These are phyloP conservation scores for Tachyglossus aculeatus DNA, from an alignment of 2,797 vertebrate genomes.

Conservation along the genomic window DNA sequence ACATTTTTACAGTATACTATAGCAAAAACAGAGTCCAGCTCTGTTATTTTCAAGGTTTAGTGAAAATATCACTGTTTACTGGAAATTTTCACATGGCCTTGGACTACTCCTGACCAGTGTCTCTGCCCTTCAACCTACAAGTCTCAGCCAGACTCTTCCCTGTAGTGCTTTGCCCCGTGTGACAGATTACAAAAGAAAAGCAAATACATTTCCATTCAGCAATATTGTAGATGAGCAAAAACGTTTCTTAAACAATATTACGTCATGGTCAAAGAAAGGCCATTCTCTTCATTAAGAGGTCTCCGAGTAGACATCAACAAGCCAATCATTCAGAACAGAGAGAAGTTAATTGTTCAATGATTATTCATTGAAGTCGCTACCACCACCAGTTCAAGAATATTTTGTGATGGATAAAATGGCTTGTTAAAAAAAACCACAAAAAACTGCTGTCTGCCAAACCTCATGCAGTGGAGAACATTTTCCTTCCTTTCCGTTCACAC, in stretches of 20 bases:
- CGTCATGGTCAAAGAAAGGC: slow-evolving; percentile 35
- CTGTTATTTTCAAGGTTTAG: too few species aligned
- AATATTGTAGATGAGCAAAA: slow-evolving; percentile 6
- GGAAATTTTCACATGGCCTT: too few species aligned
- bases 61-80: too few species aligned
- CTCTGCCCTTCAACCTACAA: too few species aligned
- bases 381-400: slow-evolving; percentile 18
- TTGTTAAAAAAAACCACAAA: not conserved
- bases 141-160: too few species aligned
- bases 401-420: slow-evolving; percentile 28
- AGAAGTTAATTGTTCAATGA: slow-evolving; percentile 49
- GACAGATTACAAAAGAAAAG: slow-evolving; percentile 22
- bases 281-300: slow-evolving; percentile 4
- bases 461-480: too few species aligned
- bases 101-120: too few species aligned
- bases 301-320: slow-evolving; percentile 30
- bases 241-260: slow-evolving; percentile 7
- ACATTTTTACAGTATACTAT: too few species aligned
- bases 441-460: not conserved
- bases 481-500: too few species aligned
- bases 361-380: slow-evolving; percentile 39
- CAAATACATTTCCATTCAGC: slow-evolving; percentile 5
- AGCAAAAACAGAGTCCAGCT: too few species aligned
- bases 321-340: too few species aligned
- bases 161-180: too few species aligned